Base-by-base conservation (phyloP, 1,140 invertebrate species). In the Pachypeltis micranthus region DNA sequence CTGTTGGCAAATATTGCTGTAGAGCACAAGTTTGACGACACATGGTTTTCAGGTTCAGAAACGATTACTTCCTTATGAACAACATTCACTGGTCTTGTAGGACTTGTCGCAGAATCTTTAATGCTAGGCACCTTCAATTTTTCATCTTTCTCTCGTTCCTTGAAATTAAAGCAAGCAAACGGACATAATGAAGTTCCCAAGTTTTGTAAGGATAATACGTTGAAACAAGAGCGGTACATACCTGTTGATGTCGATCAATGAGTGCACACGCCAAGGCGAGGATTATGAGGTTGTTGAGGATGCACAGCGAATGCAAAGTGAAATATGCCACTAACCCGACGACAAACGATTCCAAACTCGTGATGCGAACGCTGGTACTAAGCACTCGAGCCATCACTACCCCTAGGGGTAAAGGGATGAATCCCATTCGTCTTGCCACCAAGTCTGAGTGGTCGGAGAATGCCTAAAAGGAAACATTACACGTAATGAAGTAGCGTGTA, bases 401-500 rank as follows among this genome's bases (percentile, higher is more conserved):
- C 0, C 90, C 87, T 27, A 99, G 73, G 0, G 96, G 96, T 65
- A 99, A 79, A 1, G 96, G 95, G 71, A 98, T 98, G 71, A 99
- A 98, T 2, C 94, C 95, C 91, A 99, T 96, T 62, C 95, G 79
- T 1, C 96, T 79, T 0, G 94, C 94, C 2, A 98, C 90, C 31
- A 96, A 76, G 74, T 99, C 96, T 0, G 93, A 95, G 71, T 96
- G 92, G 74, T 98, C 96, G n/a, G 92, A 92, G 74, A 94, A 96
- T 0, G 94, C 93, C 75, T 94, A n/a, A n/a, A n/a, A n/a, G n/a
- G 84, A 1, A 67, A 69, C 56, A 56, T 44, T 1, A 67, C 65
- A 14, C 55, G n/a, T 47, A 27, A 59, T 28, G 34, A 54, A 31
- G 34, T 31, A 60, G 29, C 60, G 16, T 59, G 55, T 61, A 54